Conservation (phyloP, 2,797 vertebrate genomes). For the Acanthopagrus latus region DNA sequence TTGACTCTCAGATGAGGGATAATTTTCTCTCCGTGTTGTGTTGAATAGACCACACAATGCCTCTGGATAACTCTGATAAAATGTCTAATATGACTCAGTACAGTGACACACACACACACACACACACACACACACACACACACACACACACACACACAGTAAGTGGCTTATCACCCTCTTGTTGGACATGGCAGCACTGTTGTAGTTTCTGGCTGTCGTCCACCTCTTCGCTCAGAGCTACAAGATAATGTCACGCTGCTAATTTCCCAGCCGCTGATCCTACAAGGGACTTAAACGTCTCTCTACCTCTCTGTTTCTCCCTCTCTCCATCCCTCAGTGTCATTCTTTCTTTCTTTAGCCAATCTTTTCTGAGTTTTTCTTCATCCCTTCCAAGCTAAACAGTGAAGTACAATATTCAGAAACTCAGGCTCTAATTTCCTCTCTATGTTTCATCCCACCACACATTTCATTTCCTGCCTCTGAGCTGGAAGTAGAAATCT, state of each 20-base stretch:
- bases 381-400: neutral
- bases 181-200: slow-evolving; percentile 28
- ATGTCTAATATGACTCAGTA: slow-evolving; percentile 14
- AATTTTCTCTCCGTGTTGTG: slow-evolving; percentile 24
- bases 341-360: neutral
- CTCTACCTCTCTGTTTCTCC: neutral
- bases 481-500: too few relatives aligned
- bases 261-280: slow-evolving; percentile 60
- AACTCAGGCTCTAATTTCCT: neutral
- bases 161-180: slow-evolving; percentile 40
- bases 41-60: slow-evolving; percentile 24
- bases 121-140: slow-evolving; percentile 10
- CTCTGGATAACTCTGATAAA: slow-evolving; percentile 26
- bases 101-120: slow-evolving; percentile 4
- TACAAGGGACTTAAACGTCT: neutral
- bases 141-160: slow-evolving; percentile 8
- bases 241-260: slow-evolving; percentile 70
- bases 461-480: neutral
- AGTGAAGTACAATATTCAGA: neutral
- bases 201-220: slow-evolving; percentile 54
- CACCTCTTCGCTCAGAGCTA: slow-evolving; percentile 59
- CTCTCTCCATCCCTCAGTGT: neutral
- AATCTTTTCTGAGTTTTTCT: neutral
- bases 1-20: slow-evolving; percentile 1
- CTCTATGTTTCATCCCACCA: neutral